Conservation (phyloP, 2,888 invertebrate species). For the Philhelius pedissequus region DNA sequence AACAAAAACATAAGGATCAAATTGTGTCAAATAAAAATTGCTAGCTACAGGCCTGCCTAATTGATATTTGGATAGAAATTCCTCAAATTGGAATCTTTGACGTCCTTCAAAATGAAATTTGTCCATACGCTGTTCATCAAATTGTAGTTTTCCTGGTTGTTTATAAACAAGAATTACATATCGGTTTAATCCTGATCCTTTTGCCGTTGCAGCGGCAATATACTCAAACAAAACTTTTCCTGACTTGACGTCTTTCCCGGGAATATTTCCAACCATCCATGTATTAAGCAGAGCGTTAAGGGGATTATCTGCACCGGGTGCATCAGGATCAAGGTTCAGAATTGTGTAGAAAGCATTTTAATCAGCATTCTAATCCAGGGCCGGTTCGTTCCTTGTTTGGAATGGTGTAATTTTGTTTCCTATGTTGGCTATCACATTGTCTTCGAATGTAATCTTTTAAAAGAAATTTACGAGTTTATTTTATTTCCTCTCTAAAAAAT, state of each 20-base stretch:
- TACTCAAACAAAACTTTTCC: conserved; percentile 90
- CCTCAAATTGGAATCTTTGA: conserved; percentile 83
- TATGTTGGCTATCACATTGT: background rate
- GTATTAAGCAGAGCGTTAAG: conserved; percentile 91
- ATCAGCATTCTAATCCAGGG: background rate
- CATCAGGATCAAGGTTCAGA: background rate
- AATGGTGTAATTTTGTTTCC: background rate
- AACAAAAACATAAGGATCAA: conserved; percentile 82
- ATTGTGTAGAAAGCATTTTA: background rate
- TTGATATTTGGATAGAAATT: conserved; percentile 85
- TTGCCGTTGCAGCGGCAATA: conserved; percentile 91
- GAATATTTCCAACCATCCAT: conserved; percentile 94
- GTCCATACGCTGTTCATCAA: conserved; percentile 79
- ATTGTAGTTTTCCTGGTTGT: conserved; percentile 83
- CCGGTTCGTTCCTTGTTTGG: background rate
- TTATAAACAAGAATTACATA: conserved; percentile 89
- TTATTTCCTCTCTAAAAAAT: too few relatives aligned
- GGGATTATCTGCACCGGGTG: background rate
- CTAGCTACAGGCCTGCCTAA: conserved; percentile 87
- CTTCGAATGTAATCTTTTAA: background rate
- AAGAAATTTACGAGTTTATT: too few relatives aligned
- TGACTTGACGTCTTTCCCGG: conserved; percentile 83
- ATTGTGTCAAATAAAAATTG: conserved; percentile 88
- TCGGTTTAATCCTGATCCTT: conserved; percentile 86
- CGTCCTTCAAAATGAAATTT: conserved; percentile 80